Conservation (phyloP, 2,113 vertebrate genomes). For the Oophaga pumilio region DNA sequence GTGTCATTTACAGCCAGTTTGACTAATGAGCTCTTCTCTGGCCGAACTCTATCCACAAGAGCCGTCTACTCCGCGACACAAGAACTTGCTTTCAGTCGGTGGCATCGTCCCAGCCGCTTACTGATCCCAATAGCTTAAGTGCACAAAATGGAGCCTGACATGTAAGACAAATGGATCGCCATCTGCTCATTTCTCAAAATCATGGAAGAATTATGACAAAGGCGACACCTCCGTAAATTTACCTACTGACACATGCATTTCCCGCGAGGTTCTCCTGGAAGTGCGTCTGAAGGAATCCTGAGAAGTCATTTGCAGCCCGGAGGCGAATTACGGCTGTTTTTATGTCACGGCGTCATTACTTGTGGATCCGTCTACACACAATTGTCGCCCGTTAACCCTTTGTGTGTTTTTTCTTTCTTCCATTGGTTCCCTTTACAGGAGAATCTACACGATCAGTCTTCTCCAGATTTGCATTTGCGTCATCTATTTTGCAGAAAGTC, state of each 20-base stretch:
- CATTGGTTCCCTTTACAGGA: neutral
- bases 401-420: neutral
- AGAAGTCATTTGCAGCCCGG: neutral
- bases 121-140: constrained; percentile 74
- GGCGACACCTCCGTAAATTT: constrained; percentile 66
- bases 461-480: neutral
- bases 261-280: neutral
- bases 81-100: constrained; percentile 68
- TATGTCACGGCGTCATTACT: neutral
- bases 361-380: neutral
- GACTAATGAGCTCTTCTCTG: constrained; percentile 73
- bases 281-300: constrained; percentile 12
- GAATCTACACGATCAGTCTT: neutral
- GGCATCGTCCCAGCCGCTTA: constrained; percentile 70
- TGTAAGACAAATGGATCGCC: constrained; percentile 24
- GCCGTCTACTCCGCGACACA: constrained; percentile 70
- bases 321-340: neutral
- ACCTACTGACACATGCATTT: constrained; percentile 66
- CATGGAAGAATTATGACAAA: constrained; percentile 67
- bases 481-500: neutral
- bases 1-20: constrained; percentile 75
- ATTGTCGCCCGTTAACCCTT: neutral
- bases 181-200: constrained; percentile 61
- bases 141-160: constrained; percentile 73
- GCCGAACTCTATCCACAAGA: constrained; percentile 72